phyloP scores from a whole-genome alignment of 2,113 vertebrate genomes.

The Strix uralensis region DNA sequence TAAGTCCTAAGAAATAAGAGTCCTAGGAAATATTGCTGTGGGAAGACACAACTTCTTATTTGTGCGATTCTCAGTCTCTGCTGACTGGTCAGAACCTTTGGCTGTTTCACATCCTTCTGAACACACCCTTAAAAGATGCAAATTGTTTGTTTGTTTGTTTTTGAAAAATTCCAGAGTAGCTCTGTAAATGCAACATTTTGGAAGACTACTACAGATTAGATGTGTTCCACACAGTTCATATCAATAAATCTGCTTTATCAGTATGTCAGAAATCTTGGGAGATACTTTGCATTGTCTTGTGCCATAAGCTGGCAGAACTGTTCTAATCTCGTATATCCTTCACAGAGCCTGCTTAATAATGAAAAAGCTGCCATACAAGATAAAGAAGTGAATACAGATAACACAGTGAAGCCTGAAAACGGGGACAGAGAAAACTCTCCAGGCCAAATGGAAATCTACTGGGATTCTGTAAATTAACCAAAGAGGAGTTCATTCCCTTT shows the following conservation, averaged over 20 bases:
- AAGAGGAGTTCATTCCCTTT: neutral
- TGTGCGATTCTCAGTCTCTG: neutral
- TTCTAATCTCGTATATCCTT: neutral
- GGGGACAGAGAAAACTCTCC: constrained; percentile 37
- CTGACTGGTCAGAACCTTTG: neutral
- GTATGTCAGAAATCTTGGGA: neutral
- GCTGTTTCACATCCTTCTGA: neutral
- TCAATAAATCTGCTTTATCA: neutral
- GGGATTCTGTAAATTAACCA: constrained; percentile 21
- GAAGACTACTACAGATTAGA: neutral
- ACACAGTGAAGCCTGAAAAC: neutral
- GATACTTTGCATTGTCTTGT: neutral
- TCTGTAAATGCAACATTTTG: neutral
- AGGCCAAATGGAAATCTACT: constrained; percentile 24
- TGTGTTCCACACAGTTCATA: neutral
- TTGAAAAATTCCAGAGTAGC: neutral
- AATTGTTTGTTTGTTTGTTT: neutral
- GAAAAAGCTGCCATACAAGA: constrained; percentile 27
- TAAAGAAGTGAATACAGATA: constrained; percentile 31
- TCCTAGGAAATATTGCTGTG: neutral
- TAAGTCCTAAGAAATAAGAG: neutral
- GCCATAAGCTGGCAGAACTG: neutral
- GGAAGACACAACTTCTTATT: neutral
- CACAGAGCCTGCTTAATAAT: constrained; percentile 9
- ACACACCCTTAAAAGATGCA: neutral